Percentiles rank a stretch among this genome's conserved stretches.
Evolutionary conservation across 2,888 invertebrate species (phyloP).

Genomic region (Elgonia sp.): DNA sequence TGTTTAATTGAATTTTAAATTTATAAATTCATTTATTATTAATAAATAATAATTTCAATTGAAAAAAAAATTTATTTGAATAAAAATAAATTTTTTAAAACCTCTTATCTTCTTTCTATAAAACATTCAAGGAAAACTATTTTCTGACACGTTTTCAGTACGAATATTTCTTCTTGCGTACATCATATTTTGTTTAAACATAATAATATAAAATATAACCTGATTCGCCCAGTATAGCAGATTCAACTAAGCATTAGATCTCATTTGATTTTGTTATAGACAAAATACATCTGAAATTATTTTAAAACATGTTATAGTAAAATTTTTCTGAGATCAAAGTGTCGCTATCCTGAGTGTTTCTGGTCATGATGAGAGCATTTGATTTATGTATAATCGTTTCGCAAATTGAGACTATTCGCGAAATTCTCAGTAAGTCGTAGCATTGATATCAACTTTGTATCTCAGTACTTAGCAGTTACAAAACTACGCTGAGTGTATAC

Average conservation of each 20-base stretch:
- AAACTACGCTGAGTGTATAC: constrained; percentile 68
- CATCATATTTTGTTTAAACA: neutral
- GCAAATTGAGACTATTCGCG: constrained; percentile 58
- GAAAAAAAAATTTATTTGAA: neutral
- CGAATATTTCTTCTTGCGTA: too few relatives aligned
- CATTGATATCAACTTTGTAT: constrained; percentile 53
- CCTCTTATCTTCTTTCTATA: too few relatives aligned
- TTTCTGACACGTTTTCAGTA: too few relatives aligned
- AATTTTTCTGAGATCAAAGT: constrained; percentile 48
- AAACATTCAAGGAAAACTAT: too few relatives aligned
- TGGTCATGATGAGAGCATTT: constrained; percentile 43
- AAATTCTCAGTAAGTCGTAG: constrained; percentile 67
- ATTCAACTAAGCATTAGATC: constrained; percentile 12
- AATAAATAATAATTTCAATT: neutral
- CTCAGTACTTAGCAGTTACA: constrained; percentile 59
- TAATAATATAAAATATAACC: neutral
- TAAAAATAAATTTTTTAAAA: too few relatives aligned
- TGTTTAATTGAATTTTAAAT: too few relatives aligned
- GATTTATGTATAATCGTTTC: constrained; percentile 18
- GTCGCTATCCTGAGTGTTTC: constrained; percentile 63
- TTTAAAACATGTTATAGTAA: neutral
- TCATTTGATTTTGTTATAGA: neutral
- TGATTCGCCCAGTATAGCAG: constrained; percentile 53
- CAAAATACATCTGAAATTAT: too few relatives aligned
- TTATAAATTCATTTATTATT: neutral